Percentiles rank a stretch among this genome's conserved stretches.
Conservation (phyloP, 2,113 vertebrate species). For the Pelobates fuscus region DNA sequence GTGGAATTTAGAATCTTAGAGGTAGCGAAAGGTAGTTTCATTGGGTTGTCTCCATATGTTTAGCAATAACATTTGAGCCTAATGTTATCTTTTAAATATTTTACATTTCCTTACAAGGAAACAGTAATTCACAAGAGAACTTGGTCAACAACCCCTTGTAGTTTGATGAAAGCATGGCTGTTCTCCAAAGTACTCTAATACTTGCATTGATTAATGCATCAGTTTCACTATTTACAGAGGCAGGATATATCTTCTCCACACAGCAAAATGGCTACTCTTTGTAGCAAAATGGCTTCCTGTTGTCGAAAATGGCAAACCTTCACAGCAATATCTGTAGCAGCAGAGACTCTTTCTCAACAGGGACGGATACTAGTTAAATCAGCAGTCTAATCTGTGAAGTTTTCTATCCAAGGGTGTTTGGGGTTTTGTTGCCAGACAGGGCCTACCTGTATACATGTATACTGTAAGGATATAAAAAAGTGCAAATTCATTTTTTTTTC, state of each 20-base stretch:
- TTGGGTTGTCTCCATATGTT: too few relatives aligned
- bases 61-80: too few relatives aligned
- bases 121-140: too few relatives aligned
- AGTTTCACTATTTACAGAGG: constrained; percentile 15
- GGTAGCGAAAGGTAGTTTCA: too few relatives aligned
- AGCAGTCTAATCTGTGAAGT: constrained; percentile 10
- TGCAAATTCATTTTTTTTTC: constrained; percentile 26
- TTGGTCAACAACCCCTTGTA: neutral
- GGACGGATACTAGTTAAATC: neutral
- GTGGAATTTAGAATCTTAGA: too few relatives aligned
- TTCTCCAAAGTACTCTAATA: neutral
- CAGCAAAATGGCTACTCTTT: neutral
- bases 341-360: neutral
- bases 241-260: constrained; percentile 10
- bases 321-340: constrained; percentile 26
- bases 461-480: constrained; percentile 32
- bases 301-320: too few relatives aligned
- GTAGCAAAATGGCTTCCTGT: neutral
- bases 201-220: constrained; percentile 36
- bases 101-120: too few relatives aligned
- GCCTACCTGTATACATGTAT: constrained; percentile 9
- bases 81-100: too few relatives aligned
- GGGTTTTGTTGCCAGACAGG: neutral
- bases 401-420: neutral
- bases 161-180: neutral